phyloP scores from a whole-genome alignment of 2,113 vertebrate species.

The Mus pahari region DNA sequence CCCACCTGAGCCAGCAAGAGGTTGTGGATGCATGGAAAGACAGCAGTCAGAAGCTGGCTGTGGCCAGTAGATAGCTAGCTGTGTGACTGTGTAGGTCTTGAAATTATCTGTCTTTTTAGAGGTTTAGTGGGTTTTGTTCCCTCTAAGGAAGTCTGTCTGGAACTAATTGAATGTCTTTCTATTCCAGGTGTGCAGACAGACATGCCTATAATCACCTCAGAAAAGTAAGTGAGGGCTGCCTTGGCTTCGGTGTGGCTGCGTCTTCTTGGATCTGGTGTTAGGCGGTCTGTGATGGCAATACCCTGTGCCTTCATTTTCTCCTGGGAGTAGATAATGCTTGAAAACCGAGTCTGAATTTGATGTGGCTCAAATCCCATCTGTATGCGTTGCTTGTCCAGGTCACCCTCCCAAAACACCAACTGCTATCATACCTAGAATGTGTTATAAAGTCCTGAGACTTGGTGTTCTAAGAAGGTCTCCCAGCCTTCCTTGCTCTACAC shows the following conservation, averaged over 20 bases:
- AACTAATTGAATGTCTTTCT: conserved; percentile 75
- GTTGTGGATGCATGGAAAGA: background rate
- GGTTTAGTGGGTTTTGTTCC: background rate
- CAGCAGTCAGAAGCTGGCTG: rapidly evolving
- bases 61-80: background rate
- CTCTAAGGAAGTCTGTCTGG: background rate
- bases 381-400: background rate
- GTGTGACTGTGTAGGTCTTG: background rate
- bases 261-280: background rate
- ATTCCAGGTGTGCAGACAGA: conserved; percentile 87
- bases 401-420: background rate
- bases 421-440: background rate
- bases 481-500: background rate
- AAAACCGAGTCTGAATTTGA: conserved; percentile 28
- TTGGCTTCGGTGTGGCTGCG: background rate
- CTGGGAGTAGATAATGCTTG: background rate
- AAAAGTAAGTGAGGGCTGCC: conserved; percentile 88
- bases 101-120: background rate
- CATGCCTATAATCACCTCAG: conserved; percentile 90
- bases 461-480: background rate
- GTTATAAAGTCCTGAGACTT: background rate
- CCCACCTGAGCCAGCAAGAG: background rate
- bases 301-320: background rate
- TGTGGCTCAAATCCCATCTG: conserved; percentile 19
- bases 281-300: background rate